phyloP scores from a whole-genome alignment of 2,888 invertebrate genomes.

The Dicyrtoma fusca region DNA sequence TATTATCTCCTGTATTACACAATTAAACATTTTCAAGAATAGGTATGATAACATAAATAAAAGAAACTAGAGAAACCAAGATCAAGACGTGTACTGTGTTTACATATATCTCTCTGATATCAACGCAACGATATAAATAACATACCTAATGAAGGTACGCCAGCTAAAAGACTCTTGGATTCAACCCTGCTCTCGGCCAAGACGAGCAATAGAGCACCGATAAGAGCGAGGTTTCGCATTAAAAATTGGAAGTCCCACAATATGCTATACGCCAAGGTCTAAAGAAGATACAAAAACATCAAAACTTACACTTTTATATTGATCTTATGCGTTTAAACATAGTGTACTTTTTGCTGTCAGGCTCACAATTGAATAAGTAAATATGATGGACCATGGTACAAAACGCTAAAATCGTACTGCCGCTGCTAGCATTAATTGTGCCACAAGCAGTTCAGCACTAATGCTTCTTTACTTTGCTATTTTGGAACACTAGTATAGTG shows the following conservation, averaged over 20 bases:
- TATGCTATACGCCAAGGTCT: slow-evolving; percentile 95
- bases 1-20: slow-evolving; percentile 72
- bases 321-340: neutral
- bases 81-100: neutral
- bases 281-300: slow-evolving; percentile 58
- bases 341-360: neutral
- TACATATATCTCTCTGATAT: slow-evolving; percentile 3
- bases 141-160: slow-evolving; percentile 79
- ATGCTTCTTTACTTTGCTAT: too few relatives aligned
- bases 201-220: slow-evolving; percentile 94
- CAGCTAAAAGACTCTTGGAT: slow-evolving; percentile 93
- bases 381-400: neutral
- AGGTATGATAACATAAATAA: neutral
- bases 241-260: slow-evolving; percentile 98
- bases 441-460: too few relatives aligned
- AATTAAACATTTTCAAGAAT: neutral
- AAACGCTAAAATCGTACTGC: slow-evolving; percentile 4
- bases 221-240: slow-evolving; percentile 91
- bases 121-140: neutral
- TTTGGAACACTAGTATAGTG: too few relatives aligned
- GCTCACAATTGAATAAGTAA: slow-evolving; percentile 4
- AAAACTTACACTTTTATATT: slow-evolving; percentile 12
- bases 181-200: slow-evolving; percentile 95
- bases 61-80: neutral
- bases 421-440: neutral